Conservation (phyloP, 2,797 vertebrate species). For the Bradypus variegatus region DNA sequence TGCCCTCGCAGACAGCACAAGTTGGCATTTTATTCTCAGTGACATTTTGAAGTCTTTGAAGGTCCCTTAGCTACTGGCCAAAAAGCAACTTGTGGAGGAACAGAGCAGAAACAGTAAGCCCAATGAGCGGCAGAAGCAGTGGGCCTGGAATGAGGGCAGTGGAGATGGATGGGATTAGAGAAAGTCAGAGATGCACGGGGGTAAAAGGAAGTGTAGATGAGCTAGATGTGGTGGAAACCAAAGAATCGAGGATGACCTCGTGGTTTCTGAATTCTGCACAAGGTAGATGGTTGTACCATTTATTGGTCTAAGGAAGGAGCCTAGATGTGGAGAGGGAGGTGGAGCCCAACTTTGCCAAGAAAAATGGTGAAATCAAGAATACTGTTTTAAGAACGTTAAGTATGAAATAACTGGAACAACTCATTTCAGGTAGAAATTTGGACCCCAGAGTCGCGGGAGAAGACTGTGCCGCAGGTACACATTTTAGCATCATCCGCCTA, state of each 20-base stretch:
- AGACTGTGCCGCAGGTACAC: background rate
- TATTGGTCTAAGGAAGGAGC: background rate
- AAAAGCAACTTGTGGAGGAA: background rate
- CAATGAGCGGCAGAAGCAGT: background rate
- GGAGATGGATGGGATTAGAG: background rate
- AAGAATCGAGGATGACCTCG: background rate
- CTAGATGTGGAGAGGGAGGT: background rate
- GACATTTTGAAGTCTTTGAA: constrained; percentile 10
- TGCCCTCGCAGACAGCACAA: background rate
- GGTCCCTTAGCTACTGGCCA: background rate
- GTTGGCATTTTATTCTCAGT: background rate
- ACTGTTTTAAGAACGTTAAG: background rate
- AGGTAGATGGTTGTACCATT: accelerated
- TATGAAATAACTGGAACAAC: background rate
- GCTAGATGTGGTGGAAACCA: background rate
- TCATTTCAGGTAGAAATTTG: background rate
- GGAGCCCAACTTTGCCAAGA: background rate
- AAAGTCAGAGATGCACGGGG: background rate
- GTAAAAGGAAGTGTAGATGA: background rate
- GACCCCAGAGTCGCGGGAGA: background rate
- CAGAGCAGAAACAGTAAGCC: background rate
- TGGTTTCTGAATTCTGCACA: background rate
- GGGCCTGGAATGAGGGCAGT: background rate
- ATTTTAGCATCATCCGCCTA: background rate
- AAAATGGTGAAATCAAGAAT: background rate